Base-by-base conservation (phyloP, 2,113 vertebrate genomes). In the Loxodonta africana region DNA sequence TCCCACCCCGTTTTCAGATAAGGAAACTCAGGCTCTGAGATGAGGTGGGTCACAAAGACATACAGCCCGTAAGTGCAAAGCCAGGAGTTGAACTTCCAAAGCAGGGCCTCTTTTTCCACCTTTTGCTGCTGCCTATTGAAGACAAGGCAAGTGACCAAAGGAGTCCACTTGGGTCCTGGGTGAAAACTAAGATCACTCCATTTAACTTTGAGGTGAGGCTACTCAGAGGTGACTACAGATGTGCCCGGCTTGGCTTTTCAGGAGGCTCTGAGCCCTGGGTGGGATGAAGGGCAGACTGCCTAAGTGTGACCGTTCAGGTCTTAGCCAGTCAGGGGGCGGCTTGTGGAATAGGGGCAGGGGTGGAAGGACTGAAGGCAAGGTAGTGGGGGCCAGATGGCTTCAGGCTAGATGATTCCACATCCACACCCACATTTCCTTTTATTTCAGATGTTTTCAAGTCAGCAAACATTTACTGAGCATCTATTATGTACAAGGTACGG, bases 391-490 rank as follows among this genome's bases (percentile, higher is more conserved):
- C 77, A 18, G 30, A 10, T 88, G 65, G 77, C 73, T 83, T 62
- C 1, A 3, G 53, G 48, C 44, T 62, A 87, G 67, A 74, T 74
- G 41, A 67, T 73, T 94, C 88, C 77, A 67, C 57, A 67, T 23
- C 80, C 2, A 6, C 67, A 18, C 18, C 85, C 77, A 74, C 1
- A 1, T 97, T 92, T 97, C 81, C 73, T 88, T 96, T 93, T 85
- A 88, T 97, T 97, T 90, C 97, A 98, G 97, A 97, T 97, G 97
- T 95, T 96, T 94, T 96, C 96, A 95, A 85, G 84, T 92, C 96
- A 83, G 88, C 92, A 71, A 94, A 95, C 81, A 83, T 95, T 97
- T 90, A 96, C 81, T 96, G 95, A 98, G 92, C 62, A 96, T 88
- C 92, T 96, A 23, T 80, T 95, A 51, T 63, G 37, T 96, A 95